These are phyloP conservation scores for Delphinus delphis DNA, from an alignment of 2,113 vertebrate species.

Conservation along the genomic window DNA sequence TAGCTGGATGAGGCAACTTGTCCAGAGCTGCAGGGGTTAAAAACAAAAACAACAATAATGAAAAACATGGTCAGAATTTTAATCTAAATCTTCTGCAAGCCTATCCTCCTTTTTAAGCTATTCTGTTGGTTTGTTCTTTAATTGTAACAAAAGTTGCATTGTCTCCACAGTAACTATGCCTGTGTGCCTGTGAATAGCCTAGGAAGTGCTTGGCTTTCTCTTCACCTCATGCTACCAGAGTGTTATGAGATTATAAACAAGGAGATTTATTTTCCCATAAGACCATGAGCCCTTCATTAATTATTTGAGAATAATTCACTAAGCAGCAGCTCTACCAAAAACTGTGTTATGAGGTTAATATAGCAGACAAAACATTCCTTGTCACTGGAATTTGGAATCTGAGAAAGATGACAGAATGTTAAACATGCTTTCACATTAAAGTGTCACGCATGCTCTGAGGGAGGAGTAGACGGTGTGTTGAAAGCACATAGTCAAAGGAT, in stretches of 20 bases:
- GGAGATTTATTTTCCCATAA: neutral
- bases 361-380: neutral
- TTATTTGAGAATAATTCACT: neutral
- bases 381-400: neutral
- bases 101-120: neutral
- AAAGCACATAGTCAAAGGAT: neutral
- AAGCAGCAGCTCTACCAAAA: neutral
- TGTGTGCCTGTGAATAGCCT: neutral
- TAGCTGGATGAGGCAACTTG: neutral
- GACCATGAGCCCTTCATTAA: neutral
- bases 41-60: neutral
- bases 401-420: neutral
- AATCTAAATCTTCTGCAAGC: neutral
- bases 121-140: neutral
- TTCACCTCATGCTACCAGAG: neutral
- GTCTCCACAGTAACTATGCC: neutral
- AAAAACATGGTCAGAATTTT: neutral
- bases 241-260: neutral
- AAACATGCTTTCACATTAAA: neutral
- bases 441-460: neutral
- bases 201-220: neutral
- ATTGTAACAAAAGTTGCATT: neutral
- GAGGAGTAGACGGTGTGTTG: neutral
- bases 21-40: neutral
- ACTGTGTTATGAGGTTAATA: neutral